Conservation (phyloP, 2,113 vertebrate species). For the Antechinus flavipes region DNA sequence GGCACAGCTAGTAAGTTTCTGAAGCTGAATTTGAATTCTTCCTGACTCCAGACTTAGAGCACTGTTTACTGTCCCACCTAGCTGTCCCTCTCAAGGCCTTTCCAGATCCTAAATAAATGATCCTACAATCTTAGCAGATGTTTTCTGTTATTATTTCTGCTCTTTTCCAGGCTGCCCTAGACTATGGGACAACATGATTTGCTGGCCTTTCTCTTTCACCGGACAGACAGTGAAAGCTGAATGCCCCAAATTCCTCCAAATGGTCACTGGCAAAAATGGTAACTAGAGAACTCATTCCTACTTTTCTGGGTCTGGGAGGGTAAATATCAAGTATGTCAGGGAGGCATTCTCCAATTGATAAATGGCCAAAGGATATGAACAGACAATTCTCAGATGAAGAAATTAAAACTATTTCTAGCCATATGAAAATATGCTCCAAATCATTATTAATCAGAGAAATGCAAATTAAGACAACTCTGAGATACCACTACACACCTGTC, state of each 20-base stretch:
- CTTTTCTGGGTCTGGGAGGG: background rate
- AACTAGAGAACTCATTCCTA: background rate
- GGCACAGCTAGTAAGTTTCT: background rate
- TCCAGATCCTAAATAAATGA: background rate
- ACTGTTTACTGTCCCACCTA: background rate
- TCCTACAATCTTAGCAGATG: background rate
- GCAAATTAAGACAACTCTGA: no score
- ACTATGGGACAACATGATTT: constrained; percentile 94
- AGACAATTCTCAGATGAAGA: no score
- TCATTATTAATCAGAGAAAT: no score
- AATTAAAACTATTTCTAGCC: no score
- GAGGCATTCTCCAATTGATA: no score
- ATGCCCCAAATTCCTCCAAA: constrained; percentile 89
- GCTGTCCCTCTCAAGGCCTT: background rate
- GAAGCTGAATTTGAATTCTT: background rate
- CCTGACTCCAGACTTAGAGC: background rate
- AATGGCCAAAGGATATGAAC: no score
- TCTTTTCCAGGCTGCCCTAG: constrained; percentile 83
- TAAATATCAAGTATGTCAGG: background rate
- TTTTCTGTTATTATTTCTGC: background rate
- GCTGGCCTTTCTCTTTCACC: constrained; percentile 88
- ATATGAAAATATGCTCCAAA: no score
- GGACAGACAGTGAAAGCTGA: constrained; percentile 88
- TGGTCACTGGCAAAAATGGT: constrained; percentile 86
- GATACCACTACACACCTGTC: no score